These are phyloP conservation scores for Lampris megalopsis DNA, from an alignment of 2,113 vertebrate genomes.

Conservation along the genomic window DNA sequence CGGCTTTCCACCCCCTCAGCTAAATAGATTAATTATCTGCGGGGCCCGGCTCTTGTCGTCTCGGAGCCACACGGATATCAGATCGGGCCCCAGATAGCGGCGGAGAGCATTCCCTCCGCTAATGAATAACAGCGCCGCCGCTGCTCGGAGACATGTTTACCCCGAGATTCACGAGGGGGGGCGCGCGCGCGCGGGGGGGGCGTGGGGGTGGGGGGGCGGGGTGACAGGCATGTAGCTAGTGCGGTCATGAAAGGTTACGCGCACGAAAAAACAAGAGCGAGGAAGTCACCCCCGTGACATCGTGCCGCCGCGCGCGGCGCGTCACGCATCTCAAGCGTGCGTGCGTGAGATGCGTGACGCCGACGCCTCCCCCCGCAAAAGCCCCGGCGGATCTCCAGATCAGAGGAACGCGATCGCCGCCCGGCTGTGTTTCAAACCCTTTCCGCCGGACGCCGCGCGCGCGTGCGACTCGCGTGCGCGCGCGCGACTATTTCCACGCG, in stretches of 20 bases:
- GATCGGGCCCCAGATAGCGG: constrained; percentile 61
- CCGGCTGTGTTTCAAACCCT: constrained; percentile 26
- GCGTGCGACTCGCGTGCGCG: too few species aligned
- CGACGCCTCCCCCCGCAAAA: too few species aligned
- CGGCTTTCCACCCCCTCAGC: constrained; percentile 70
- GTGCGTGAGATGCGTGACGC: too few species aligned
- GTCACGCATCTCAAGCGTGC: too few species aligned
- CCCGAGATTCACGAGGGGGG: constrained; percentile 21
- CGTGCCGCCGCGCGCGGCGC: too few species aligned
- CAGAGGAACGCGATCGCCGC: constrained; percentile 30
- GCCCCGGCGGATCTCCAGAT: constrained; percentile 33
- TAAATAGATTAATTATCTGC: constrained; percentile 80
- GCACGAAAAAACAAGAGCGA: neutral
- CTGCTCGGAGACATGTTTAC: constrained; percentile 58
- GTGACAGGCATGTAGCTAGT: constrained; percentile 33
- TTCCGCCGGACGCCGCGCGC: too few species aligned
- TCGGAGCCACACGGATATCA: constrained; percentile 63
- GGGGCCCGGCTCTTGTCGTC: constrained; percentile 63
- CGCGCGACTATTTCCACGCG: too few species aligned
- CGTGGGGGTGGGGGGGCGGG: too few species aligned
- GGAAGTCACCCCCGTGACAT: constrained; percentile 6
- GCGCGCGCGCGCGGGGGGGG: neutral
- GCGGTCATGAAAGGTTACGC: neutral
- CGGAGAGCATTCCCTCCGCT: constrained; percentile 62
- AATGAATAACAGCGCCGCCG: constrained; percentile 61